Base-by-base conservation (phyloP, 1,140 invertebrate species). In the Apis laboriosa region DNA sequence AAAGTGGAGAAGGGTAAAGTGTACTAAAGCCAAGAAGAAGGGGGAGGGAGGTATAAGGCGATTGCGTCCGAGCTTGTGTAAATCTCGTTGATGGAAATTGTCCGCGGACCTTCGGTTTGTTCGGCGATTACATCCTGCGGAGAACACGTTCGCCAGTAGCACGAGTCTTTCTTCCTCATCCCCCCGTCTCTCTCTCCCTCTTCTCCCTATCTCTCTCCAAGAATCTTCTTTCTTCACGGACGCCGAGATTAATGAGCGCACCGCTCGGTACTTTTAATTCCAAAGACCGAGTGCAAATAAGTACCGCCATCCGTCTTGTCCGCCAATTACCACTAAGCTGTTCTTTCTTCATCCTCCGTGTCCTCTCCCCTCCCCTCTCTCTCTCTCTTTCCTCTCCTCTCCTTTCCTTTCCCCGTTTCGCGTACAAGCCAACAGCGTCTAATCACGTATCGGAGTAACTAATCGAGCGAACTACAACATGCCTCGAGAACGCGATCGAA, bases 251-350 rank as follows among this genome's bases (percentile, higher is more conserved):
- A 91, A 92, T 92, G 90, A 90, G 87, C 83, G 79, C 86, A 88
- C 89, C 89, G 92, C 90, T 93, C 90, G 89, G 90, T 86, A 93
- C 90, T 93, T 93, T 93, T 93, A 93, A 93, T 93, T 93, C 91
- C 87, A 81, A 86, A 90, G 92, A 92, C 86, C 83, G 88, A 92
- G 92, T 92, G 92, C 92, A 92, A 93, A 93, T 93, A 93, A 93
- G 90, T 90, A 93, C 91, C 89, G 86, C 84, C 92, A 93, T 93
- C 88, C 90, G 92, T 93, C 92, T 93, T 93, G 88, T 78, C 90
- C 91, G 91, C 92, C 92, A 93, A 93, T 93, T 93, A 93, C 87
- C 90, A 88, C 91, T 86, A 89, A 83, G 86, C 87, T 89, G 83
- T 86, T 86, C 87, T 74, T 68, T 78, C 55, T 58, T 28, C n/a